Percentiles rank a stretch among this genome's conserved stretches.
These are phyloP conservation scores for Cactoblastis cactorum DNA, from an alignment of 2,888 invertebrate genomes.

Conservation along the genomic window DNA sequence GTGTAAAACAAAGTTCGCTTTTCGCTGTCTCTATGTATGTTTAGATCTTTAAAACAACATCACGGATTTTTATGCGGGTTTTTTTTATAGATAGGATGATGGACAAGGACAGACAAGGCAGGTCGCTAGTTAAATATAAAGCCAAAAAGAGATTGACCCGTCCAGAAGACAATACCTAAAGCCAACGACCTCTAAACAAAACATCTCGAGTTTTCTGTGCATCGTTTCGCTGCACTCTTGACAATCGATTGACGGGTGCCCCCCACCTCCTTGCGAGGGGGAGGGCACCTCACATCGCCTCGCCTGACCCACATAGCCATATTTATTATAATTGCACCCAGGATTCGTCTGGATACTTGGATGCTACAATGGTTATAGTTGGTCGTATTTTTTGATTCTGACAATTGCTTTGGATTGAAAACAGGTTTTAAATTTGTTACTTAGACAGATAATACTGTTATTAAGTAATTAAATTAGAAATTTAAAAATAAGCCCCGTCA, in stretches of 20 bases:
- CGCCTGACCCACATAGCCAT: slow-evolving; percentile 73
- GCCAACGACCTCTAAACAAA: slow-evolving; percentile 8
- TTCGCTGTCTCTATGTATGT: too few species aligned
- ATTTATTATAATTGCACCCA: slow-evolving; percentile 77
- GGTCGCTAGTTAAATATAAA: too few species aligned
- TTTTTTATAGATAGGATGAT: too few species aligned
- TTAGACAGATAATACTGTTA: too few species aligned
- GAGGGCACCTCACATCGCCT: slow-evolving; percentile 23
- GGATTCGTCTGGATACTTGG: slow-evolving; percentile 28
- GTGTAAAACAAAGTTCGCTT: too few species aligned
- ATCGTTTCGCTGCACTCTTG: slow-evolving; percentile 65
- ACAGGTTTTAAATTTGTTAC: too few species aligned
- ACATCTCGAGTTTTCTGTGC: slow-evolving; percentile 13
- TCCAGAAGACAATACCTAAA: slow-evolving; percentile 3
- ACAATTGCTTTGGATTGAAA: slow-evolving; percentile 6
- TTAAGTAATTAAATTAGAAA: too few species aligned
- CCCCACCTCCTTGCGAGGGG: slow-evolving; percentile 22
- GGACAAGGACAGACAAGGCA: too few species aligned
- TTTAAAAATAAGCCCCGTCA: too few species aligned
- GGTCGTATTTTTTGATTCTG: not conserved
- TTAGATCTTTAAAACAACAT: too few species aligned
- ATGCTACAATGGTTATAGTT: slow-evolving; percentile 28
- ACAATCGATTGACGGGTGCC: slow-evolving; percentile 81
- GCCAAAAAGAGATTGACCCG: not conserved
- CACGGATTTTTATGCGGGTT: too few species aligned